Percentiles rank a stretch among this genome's conserved stretches.
phyloP scores from a whole-genome alignment of 2,888 invertebrate genomes.

The Emmelina monodactyla region DNA sequence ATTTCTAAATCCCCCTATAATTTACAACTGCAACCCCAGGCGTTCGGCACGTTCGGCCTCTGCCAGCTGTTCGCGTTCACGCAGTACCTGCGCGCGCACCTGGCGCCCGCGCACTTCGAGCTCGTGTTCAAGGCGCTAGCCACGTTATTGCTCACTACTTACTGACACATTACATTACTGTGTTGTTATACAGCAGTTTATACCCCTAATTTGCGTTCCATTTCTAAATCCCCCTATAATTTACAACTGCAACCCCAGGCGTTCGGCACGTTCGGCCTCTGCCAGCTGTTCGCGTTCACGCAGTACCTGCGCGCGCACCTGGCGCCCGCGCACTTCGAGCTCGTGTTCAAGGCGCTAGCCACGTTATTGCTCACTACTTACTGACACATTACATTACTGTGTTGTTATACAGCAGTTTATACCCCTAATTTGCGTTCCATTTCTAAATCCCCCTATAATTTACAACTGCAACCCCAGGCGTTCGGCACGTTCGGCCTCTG shows the following conservation, averaged over 20 bases:
- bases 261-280: slow-evolving; percentile 94
- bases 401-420: no score
- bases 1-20: no score
- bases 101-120: slow-evolving; percentile 87
- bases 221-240: no score
- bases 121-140: slow-evolving; percentile 78
- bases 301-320: slow-evolving; percentile 89
- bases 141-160: slow-evolving; percentile 71
- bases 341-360: slow-evolving; percentile 78
- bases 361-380: no score
- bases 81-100: slow-evolving; percentile 86
- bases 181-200: no score
- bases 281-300: slow-evolving; percentile 92
- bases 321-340: slow-evolving; percentile 83
- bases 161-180: no score
- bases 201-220: no score
- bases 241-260: no score
- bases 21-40: no score
- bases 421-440: no score
- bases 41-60: slow-evolving; percentile 95
- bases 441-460: no score
- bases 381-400: no score
- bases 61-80: slow-evolving; percentile 95
- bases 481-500: slow-evolving; percentile 96
- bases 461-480: slow-evolving; percentile 80